Base-by-base conservation (phyloP, 1,140 invertebrate species). In the Drosophila nigromelanica region DNA sequence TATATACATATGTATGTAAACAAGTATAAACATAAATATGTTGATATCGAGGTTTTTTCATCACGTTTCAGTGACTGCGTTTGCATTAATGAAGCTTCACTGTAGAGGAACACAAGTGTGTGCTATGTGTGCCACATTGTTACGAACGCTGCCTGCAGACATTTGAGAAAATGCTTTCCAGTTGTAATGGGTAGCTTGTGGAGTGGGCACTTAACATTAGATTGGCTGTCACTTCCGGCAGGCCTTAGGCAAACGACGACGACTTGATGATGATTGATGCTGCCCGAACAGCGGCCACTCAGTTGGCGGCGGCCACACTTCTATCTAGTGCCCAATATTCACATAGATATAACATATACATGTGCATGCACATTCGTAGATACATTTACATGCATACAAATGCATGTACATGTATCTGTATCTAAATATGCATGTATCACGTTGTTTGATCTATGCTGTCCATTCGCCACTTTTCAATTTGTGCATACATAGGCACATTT, bases 121-220 rank as follows among this genome's bases (percentile, higher is more conserved):
- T 27, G n/a, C 21, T 18, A 33, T 39, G 43, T 59, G 39, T 15
- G 15, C n/a, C 21, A 55, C 51, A 63, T 58, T 58, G 37, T 39
- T 39, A 24, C 47, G 30, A 59, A 27, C 37, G 54, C 27, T 39
- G 70, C 52, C 70, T 27, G 76, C 80, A 61, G 64, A 52, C 64
- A 80, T 80, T 86, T 71, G 62, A 76, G 82, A 86, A 87, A 87
- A 87, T 78, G 82, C 81, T 86, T 78, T 87, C 68, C 77, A 87
- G 71, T 76, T 77, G 78, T 78, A 81, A 87, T 80, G 52, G 59
- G 64, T 60, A 40, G 70, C 47, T 40, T 60, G 30, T 67, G 78
- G 60, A 86, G 82, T 87, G 81, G 82, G 82, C 82, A 86, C 82
- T 86, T 86, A 86, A 87, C 78, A 78, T 86, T 86, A 86, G 82